phyloP scores from a whole-genome alignment of 2,797 vertebrate species.

The Menidia menidia region DNA sequence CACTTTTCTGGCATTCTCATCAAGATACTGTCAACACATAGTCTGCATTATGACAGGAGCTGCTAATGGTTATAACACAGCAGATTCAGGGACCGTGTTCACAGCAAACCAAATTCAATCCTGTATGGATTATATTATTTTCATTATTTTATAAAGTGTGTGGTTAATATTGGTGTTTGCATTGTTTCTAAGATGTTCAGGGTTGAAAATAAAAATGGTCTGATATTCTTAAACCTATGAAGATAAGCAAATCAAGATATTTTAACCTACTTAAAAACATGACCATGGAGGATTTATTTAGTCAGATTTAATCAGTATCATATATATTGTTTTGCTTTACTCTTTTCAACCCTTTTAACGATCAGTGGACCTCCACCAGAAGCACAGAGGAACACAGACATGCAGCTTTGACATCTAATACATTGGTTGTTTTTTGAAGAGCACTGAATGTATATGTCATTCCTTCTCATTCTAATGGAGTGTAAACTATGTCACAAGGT shows the following conservation, averaged over 20 bases:
- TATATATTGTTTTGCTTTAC: no score
- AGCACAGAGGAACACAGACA: background rate
- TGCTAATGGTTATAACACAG: background rate
- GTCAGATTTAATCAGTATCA: no score
- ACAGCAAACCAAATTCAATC: background rate
- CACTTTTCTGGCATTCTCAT: slow-evolving; percentile 7
- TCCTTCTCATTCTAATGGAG: slow-evolving; percentile 10
- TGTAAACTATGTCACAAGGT: slow-evolving; percentile 16
- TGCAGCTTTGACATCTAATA: background rate
- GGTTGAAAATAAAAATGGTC: no score
- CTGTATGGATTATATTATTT: background rate
- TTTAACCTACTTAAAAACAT: no score
- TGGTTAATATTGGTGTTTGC: background rate
- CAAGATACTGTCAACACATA: background rate
- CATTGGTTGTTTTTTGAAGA: background rate
- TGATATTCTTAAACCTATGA: no score
- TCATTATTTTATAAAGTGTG: background rate
- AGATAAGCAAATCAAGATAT: no score
- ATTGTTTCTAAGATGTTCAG: no score
- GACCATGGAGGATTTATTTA: no score
- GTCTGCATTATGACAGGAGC: background rate
- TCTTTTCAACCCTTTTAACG: background rate
- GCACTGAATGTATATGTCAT: slow-evolving; percentile 3
- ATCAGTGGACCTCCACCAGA: background rate
- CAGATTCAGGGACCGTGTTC: background rate